Evolutionary conservation across 2,797 vertebrate species (phyloP).

Genomic region (Rhincodon typus): DNA sequence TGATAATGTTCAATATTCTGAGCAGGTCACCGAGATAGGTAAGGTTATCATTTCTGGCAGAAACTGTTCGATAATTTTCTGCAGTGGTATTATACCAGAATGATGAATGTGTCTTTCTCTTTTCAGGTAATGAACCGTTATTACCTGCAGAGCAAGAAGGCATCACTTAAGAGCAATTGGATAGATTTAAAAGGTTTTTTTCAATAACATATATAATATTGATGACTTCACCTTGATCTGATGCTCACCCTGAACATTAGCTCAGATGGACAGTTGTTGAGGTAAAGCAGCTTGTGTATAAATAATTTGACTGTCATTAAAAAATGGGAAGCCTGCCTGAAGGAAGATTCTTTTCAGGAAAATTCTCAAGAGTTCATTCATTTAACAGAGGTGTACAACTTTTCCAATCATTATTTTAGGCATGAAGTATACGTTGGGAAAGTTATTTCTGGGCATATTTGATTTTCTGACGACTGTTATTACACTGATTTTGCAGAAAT

Average conservation of each 20-base stretch:
- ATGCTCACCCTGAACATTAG: no score
- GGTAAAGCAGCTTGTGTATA: not conserved
- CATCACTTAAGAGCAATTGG: not conserved
- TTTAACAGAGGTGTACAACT: not conserved
- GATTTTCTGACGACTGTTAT: not conserved
- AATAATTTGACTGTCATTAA: not conserved
- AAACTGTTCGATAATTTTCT: not conserved
- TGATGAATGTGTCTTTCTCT: not conserved
- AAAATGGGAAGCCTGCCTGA: not conserved
- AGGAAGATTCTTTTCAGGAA: not conserved
- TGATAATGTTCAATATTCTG: not conserved
- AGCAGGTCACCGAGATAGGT: not conserved
- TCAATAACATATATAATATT: not conserved
- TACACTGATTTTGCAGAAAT: not conserved
- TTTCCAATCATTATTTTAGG: not conserved
- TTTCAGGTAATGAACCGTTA: not conserved
- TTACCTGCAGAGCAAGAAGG: not conserved
- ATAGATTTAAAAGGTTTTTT: not conserved
- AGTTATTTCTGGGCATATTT: not conserved
- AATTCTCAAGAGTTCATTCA: not conserved
- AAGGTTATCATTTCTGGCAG: not conserved
- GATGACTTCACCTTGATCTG: not conserved
- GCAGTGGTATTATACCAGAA: not conserved
- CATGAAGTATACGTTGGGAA: not conserved
- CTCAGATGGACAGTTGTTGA: not conserved